Base-by-base conservation (phyloP, 2,888 invertebrate genomes). In the Meiosimyza platycephala region DNA sequence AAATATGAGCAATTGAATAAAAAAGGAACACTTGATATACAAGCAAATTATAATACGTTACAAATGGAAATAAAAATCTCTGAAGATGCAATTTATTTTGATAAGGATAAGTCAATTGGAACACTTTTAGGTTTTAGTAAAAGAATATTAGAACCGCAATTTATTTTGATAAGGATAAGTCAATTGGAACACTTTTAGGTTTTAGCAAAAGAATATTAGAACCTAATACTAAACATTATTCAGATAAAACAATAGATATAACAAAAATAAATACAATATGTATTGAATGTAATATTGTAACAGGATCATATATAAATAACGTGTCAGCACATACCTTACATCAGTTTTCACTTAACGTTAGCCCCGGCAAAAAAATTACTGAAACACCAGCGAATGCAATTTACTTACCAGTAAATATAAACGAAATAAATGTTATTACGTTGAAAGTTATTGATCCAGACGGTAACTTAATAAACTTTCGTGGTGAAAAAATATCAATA, bases 361-460 rank as follows among this genome's bases (percentile, higher is more conserved):
- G 78, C 22, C 81, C 83, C 18, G 85, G 85, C 11, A 85, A 80
- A 81, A 82, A 82, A 78, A 80, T 85, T 52, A 77, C 81, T 65
- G 84, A 84, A 74, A 79, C 79, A n/a, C 84, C 84, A 11, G 72
- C 68, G 70, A 82, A 82, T 78, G 77, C 82, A 9, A 81, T 84
- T 70, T 84, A 84, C 80, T 79, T 84, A 74, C 84, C 83, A 15
- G 77, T 84, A 16, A 81, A 76, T 68, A 75, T 76, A 15, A 76
- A 62, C 68, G 70, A 68, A 54, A 81, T 84, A 75, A 75, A 75
- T 69, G 73, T 80, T 62, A 73, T 85, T 50, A 79, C 76, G 28
- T 28, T 85, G 74, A 81, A 78, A 78, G 67, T 84, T 70, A 70
- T 79, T 7, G 83, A 85, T 78, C 81, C 82, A 77, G 76, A 80